These are phyloP conservation scores for Drosophila funebris DNA, from an alignment of 1,140 invertebrate genomes.

Conservation along the genomic window DNA sequence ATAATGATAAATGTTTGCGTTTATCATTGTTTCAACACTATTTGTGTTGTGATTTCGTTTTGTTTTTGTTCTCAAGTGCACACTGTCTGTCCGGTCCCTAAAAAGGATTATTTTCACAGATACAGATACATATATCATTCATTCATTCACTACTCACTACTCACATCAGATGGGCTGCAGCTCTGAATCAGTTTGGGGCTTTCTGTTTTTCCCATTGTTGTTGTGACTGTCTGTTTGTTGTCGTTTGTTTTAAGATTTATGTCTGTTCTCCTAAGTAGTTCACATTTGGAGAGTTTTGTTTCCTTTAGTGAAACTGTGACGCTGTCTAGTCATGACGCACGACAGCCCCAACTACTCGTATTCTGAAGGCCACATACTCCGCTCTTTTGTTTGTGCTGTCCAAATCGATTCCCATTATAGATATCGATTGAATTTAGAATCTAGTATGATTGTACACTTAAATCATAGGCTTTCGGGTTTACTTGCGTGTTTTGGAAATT, in stretches of 20 bases:
- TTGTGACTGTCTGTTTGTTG: background rate
- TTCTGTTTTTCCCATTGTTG: background rate
- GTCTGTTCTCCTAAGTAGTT: slow-evolving; percentile 19
- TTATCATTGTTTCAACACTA: slow-evolving; percentile 21
- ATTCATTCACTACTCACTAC: slow-evolving; percentile 13
- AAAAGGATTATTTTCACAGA: slow-evolving; percentile 19
- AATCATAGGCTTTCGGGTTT: background rate
- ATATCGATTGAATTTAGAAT: slow-evolving; percentile 23
- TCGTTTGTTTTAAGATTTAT: slow-evolving; percentile 25
- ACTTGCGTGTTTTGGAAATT: slow-evolving; percentile 33
- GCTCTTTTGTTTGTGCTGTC: background rate
- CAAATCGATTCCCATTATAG: slow-evolving; percentile 19
- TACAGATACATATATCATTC: slow-evolving; percentile 15
- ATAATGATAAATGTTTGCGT: slow-evolving; percentile 60
- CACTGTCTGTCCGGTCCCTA: background rate
- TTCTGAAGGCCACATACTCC: slow-evolving; percentile 5
- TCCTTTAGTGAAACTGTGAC: background rate
- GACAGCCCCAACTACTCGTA: background rate
- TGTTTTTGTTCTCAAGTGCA: slow-evolving; percentile 18
- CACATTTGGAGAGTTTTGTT: slow-evolving; percentile 19
- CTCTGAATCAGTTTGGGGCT: background rate
- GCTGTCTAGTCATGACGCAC: slow-evolving; percentile 14
- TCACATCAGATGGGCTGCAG: slow-evolving; percentile 11
- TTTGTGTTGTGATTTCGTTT: slow-evolving; percentile 1
- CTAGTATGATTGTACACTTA: slow-evolving; percentile 10